phyloP scores from a whole-genome alignment of 2,113 vertebrate species.

The Anarhynchus alexandrinus region DNA sequence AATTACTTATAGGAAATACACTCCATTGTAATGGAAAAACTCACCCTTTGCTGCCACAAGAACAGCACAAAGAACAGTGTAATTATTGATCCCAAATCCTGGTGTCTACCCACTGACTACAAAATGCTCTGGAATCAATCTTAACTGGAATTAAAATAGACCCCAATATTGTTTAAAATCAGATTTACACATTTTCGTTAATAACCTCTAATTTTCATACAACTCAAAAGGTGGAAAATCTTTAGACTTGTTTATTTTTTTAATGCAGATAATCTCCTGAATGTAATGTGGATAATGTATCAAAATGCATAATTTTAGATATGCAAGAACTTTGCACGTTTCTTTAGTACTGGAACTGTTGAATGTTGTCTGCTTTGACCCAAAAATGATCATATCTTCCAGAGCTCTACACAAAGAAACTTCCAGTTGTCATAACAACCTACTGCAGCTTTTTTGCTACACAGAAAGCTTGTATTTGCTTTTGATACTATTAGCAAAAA shows the following conservation, averaged over 20 bases:
- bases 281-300: not conserved
- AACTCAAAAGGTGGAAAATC: not conserved
- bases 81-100: not conserved
- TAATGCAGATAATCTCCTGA: not conserved
- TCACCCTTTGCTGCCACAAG: not conserved
- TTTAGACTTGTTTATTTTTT: not conserved
- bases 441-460: not conserved
- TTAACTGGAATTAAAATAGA: not conserved
- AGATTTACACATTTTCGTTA: not conserved
- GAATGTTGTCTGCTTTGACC: not conserved
- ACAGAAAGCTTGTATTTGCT: conserved; percentile 6
- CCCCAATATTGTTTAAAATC: not conserved
- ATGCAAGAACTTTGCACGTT: not conserved
- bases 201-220: not conserved
- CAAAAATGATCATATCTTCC: not conserved
- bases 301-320: not conserved
- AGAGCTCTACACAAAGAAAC: conserved; percentile 43
- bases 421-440: conserved; percentile 75
- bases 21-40: not conserved
- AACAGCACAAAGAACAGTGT: not conserved
- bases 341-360: not conserved
- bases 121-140: not conserved
- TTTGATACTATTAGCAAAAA: not conserved
- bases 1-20: not conserved
- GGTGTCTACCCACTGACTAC: not conserved